Percentiles rank a stretch among this genome's conserved stretches.
These are phyloP conservation scores for Astropecten irregularis DNA, from an alignment of 53 echinoderm and acorn worm species.

Conservation along the genomic window DNA sequence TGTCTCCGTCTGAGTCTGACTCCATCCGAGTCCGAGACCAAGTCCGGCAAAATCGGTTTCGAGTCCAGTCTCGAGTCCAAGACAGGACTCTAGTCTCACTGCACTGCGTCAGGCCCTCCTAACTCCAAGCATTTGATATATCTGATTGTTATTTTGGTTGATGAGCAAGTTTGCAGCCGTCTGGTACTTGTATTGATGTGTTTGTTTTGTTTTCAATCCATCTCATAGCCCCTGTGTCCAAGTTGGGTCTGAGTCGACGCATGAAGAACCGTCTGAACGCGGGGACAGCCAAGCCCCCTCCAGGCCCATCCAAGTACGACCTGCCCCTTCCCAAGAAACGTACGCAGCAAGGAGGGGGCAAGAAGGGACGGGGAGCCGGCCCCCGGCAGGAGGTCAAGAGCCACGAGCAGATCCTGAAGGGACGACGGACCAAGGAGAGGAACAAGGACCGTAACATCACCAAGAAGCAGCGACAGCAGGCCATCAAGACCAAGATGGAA, in stretches of 20 bases:
- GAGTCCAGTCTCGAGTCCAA: no score
- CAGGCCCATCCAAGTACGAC: conserved; percentile 1
- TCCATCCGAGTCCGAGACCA: no score
- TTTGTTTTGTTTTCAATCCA: neutral
- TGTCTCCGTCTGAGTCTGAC: no score
- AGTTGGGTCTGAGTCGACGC: conserved; percentile 29
- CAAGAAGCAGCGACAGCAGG: conserved; percentile 36
- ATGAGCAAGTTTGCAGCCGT: no score
- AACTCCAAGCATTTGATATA: no score
- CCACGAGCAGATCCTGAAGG: conserved; percentile 81
- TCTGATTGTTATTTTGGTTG: no score
- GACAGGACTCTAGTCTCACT: no score
- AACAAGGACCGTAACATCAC: conserved; percentile 39
- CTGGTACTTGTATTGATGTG: no score
- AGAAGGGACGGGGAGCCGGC: conserved; percentile 32
- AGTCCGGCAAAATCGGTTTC: no score
- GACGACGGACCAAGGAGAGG: conserved; percentile 67
- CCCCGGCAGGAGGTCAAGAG: conserved; percentile 49
- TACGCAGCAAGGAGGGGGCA: neutral
- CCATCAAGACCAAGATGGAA: conserved; percentile 27
- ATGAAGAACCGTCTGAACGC: conserved; percentile 34
- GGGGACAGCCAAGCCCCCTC: neutral
- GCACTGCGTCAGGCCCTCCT: no score
- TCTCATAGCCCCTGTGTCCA: conserved; percentile 10
- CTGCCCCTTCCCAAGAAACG: conserved; percentile 24